Evolutionary conservation across 2,113 vertebrate species (phyloP), one percentile per base, ranked within the genome.

Genomic region (Nibea coibor): DNA sequence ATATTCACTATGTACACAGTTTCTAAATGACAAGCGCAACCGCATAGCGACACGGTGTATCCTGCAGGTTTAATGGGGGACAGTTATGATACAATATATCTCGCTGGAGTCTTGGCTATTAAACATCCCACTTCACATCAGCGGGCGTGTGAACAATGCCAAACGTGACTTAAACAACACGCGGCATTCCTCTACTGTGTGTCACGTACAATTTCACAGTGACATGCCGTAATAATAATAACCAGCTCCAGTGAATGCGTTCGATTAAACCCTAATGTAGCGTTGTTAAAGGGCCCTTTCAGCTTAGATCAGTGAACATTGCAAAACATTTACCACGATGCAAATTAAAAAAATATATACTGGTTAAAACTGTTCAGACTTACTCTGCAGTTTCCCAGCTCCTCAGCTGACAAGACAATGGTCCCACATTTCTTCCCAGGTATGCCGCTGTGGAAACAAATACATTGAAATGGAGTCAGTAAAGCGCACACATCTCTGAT

Each of bases 321-420:
- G 53, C 19, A 68, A 57, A 81, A 56, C 56, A 78, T 78, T 61
- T 80, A 68, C 26, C 69, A 35, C 10, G 15, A 67, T 58, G 43
- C 22, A 35, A 47, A 72, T 24, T 43, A 57, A 28, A 80, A 67
- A 58, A 54, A n/a, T n/a, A n/a, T 14, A 58, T 15, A 56, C 7
- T 10, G 6, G 43, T 63, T 35, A 9, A 70, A 71, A 61, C 31
- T 14, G 70, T 76, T 48, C 26, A 0, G 1, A 95, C 97, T 97
- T 91, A 99, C 97, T 95, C 97, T 91, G 80, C 97, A 98, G 93
- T 98, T 98, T 80, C 97, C 96, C 82, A 99, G 82, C 93, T 99
- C 97, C 89, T 99, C 97, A 0, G 95, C 97, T 0, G 97, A 95
- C 83, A 99, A 90, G 89, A 98, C 94, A 84, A 99, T 96, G 86